Base-by-base conservation (phyloP, 1,140 invertebrate genomes). In the Drosophila bocqueti region DNA sequence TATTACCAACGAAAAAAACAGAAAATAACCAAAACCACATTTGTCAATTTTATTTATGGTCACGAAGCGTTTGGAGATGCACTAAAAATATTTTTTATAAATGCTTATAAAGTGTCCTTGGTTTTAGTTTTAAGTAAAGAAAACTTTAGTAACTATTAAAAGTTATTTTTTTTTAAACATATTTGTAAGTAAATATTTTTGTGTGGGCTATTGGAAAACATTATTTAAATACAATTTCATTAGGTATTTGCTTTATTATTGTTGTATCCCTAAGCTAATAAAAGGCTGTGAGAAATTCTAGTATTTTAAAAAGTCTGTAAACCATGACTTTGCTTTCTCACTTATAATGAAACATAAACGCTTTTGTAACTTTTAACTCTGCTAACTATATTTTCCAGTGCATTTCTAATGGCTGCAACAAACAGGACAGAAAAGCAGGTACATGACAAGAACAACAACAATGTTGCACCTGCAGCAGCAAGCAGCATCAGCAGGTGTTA, bases 1-100 rank as follows among this genome's bases (percentile, higher is more conserved):
- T 58, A 60, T 67, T 47, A 74, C 59, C 38, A 18, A 43, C 40
- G 40, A 4, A 15, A 49, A n/a, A 8, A 21, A 1, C 21, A 57
- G 13, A 26, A 26, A 72, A 80, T 68, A 65, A 61, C 47, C 42
- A 46, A 71, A 77, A 69, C 69, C 66, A 73, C 78, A 89, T 89
- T 89, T 89, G 85, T 89, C 81, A 89, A 84, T 90, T 79, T 89
- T 89, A 89, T 89, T 89, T 81, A 90, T 89, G 85, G 84, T 89
- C 85, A 89, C 84, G 84, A 81, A 81, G 81, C 66, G 78, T 67
- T 90, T 84, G 66, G 60, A 64, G 36, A n/a, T 21, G 31, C 79
- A 83, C 74, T 11, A 58, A 45, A 31, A 65, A 46, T n/a, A 43
- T 47, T 46, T 65, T 26, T 16, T 5, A 26, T 1, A 5, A 26